phyloP scores from a whole-genome alignment of 2,888 invertebrate genomes.

The Drosophila acutilabella region DNA sequence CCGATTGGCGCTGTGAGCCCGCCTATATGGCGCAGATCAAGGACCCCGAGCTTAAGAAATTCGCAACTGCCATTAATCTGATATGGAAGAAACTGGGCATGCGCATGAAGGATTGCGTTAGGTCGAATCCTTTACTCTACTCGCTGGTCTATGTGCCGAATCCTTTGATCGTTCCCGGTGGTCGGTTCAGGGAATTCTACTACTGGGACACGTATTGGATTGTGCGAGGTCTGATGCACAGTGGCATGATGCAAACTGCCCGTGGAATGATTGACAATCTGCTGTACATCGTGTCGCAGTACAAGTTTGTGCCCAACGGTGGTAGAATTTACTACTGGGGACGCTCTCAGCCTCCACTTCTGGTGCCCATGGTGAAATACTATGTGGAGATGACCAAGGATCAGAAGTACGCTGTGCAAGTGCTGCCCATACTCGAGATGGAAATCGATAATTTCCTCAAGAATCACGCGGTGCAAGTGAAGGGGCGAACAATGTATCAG shows the following conservation, averaged over 20 bases:
- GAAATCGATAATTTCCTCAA: constrained; percentile 94
- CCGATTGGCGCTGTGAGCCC: constrained; percentile 59
- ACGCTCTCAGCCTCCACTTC: constrained; percentile 92
- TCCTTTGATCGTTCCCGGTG: constrained; percentile 95
- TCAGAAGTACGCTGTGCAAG: constrained; percentile 87
- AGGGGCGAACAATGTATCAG: constrained; percentile 89
- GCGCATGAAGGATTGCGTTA: constrained; percentile 90
- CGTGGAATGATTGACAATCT: constrained; percentile 94
- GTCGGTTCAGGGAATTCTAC: constrained; percentile 94
- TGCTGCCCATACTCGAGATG: constrained; percentile 89
- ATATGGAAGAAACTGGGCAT: constrained; percentile 91
- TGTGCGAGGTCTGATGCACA: constrained; percentile 92
- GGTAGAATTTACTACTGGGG: constrained; percentile 94
- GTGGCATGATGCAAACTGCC: constrained; percentile 93
- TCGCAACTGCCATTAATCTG: constrained; percentile 89
- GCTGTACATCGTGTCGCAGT: constrained; percentile 90
- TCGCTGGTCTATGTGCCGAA: constrained; percentile 95
- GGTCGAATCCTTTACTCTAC: constrained; percentile 89
- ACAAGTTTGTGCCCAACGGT: constrained; percentile 95
- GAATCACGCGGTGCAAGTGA: constrained; percentile 89
- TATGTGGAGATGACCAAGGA: constrained; percentile 91
- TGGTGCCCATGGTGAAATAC: constrained; percentile 93
- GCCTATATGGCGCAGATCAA: constrained; percentile 88
- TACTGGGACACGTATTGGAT: constrained; percentile 99
- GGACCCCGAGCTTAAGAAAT: constrained; percentile 89